Evolutionary conservation across 2,888 invertebrate genomes (phyloP).

Genomic region (Tenthredo mesomela): DNA sequence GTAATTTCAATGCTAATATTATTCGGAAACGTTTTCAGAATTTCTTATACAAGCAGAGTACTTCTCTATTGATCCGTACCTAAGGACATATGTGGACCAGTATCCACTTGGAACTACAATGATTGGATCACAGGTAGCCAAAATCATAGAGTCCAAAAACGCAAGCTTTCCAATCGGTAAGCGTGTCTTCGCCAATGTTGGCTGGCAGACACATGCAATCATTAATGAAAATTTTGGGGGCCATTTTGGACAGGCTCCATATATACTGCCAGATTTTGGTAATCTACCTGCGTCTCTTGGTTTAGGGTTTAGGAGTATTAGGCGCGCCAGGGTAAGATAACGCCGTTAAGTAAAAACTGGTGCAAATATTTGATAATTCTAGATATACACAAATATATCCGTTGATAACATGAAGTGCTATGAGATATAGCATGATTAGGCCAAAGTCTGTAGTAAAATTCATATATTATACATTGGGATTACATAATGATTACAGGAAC

Average conservation of each 20-base stretch:
- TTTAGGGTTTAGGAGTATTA: no score
- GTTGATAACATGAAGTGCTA: no score
- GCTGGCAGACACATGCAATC: slow-evolving; percentile 85
- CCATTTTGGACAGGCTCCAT: slow-evolving; percentile 62
- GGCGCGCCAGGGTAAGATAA: no score
- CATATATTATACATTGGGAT: no score
- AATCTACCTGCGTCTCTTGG: no score
- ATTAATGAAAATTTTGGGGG: slow-evolving; percentile 67
- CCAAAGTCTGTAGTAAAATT: no score
- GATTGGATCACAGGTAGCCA: slow-evolving; percentile 86
- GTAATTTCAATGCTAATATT: no score
- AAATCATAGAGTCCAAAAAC: slow-evolving; percentile 85
- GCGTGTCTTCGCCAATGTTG: slow-evolving; percentile 83
- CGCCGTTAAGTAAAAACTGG: no score
- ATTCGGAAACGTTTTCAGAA: slow-evolving; percentile 78
- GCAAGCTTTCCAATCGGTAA: slow-evolving; percentile 83
- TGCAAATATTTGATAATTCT: no score
- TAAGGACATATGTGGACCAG: slow-evolving; percentile 81
- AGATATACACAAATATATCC: no score
- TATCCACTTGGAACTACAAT: slow-evolving; percentile 82
- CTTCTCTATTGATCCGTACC: slow-evolving; percentile 87
- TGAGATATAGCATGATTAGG: no score
- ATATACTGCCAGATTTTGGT: slow-evolving; percentile 79
- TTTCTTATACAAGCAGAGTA: slow-evolving; percentile 84
- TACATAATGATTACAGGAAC: slow-evolving; percentile 81